Conservation (phyloP, 2,888 invertebrate genomes). For the Hydropsyche betteni region DNA sequence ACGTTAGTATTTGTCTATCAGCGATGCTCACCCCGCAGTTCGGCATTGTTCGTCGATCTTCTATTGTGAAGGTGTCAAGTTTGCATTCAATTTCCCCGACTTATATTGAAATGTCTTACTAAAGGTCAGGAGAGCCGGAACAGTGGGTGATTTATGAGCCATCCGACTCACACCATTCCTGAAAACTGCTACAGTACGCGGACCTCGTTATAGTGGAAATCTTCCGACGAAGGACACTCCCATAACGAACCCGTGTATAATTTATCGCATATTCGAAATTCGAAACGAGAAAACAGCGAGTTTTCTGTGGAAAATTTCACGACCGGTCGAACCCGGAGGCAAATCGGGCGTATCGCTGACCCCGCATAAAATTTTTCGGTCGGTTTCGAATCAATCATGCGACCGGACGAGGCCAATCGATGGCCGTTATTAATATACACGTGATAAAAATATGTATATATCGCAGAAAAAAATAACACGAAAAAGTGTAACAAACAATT, state of each 20-base stretch:
- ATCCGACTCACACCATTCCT: neutral
- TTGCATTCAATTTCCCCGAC: constrained; percentile 24
- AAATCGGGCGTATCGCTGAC: too few relatives aligned
- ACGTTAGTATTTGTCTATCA: constrained; percentile 12
- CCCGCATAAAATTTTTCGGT: constrained; percentile 23
- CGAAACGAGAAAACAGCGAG: too few relatives aligned
- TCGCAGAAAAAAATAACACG: neutral
- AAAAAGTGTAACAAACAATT: constrained; percentile 1
- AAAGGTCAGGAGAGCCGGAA: constrained; percentile 20
- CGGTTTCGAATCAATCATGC: constrained; percentile 35
- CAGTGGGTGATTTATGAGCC: constrained; percentile 17
- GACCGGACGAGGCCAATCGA: constrained; percentile 25
- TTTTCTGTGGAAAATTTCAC: too few relatives aligned
- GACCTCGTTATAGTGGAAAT: constrained; percentile 5
- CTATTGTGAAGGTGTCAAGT: constrained; percentile 21
- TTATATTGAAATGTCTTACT: constrained; percentile 23
- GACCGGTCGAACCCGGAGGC: too few relatives aligned
- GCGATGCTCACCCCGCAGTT: neutral
- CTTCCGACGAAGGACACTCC: neutral
- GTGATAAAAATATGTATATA: neutral
- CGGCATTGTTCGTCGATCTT: constrained; percentile 22
- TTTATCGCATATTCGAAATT: neutral
- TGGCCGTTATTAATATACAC: constrained; percentile 9
- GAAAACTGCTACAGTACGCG: neutral
- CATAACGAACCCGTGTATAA: neutral